A percentile compares a stretch with the other conserved stretches of the same genome.
Evolutionary conservation across 37 sponge, comb jelly and placozoan species (phyloP).

Genomic region (Amphimedon queenslandica): DNA sequence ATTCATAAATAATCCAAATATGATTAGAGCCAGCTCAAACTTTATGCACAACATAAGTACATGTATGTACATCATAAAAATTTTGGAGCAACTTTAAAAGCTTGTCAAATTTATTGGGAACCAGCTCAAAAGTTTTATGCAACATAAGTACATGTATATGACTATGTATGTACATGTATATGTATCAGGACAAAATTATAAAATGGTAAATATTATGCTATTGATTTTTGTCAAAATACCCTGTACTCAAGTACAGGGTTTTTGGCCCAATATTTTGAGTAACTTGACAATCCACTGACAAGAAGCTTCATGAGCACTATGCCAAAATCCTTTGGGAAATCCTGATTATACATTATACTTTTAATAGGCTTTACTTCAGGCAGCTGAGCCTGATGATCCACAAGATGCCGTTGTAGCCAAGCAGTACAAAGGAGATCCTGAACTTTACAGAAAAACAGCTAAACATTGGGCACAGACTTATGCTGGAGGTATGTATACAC

Average conservation of each 20-base stretch:
- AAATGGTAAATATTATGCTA: not conserved
- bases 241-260: too few species aligned
- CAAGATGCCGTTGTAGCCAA: slow-evolving; percentile 98
- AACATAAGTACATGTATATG: too few species aligned
- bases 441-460: slow-evolving; percentile 78
- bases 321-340: too few species aligned
- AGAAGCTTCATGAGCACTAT: too few species aligned
- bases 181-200: too few species aligned
- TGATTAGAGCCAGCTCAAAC: too few species aligned
- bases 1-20: too few species aligned
- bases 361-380: slow-evolving; percentile 59
- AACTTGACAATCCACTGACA: too few species aligned
- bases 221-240: too few species aligned
- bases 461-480: slow-evolving; percentile 92
- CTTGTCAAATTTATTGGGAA: not conserved
- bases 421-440: slow-evolving; percentile 84
- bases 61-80: not conserved
- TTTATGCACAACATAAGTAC: too few species aligned
- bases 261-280: too few species aligned
- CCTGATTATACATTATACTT: not conserved
- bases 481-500: slow-evolving; percentile 73
- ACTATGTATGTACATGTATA: too few species aligned
- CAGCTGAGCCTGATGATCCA: slow-evolving; percentile 98
- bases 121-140: not conserved
- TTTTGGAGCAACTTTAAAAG: not conserved